These are phyloP conservation scores for Polydrusus tereticollis DNA, from an alignment of 2,888 invertebrate genomes.

Conservation along the genomic window DNA sequence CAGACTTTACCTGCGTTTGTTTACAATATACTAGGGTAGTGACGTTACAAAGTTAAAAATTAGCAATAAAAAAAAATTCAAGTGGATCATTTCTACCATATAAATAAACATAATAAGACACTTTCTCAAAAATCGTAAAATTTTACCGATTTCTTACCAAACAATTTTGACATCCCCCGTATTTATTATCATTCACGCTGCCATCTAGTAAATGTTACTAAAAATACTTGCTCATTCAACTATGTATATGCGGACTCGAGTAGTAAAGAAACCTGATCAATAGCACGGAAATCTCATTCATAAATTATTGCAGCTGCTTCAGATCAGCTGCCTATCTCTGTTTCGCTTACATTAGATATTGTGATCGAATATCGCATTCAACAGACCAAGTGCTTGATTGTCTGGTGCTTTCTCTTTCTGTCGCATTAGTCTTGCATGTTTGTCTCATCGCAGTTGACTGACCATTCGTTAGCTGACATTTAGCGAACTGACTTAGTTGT, in stretches of 20 bases:
- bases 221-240: neutral
- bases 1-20: too few relatives aligned
- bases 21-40: too few relatives aligned
- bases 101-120: too few relatives aligned
- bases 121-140: too few relatives aligned
- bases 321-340: neutral
- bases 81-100: too few relatives aligned
- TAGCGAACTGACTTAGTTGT: neutral
- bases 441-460: neutral
- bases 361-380: neutral
- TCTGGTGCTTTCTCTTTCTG: neutral
- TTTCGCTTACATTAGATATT: neutral
- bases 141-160: too few relatives aligned
- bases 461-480: neutral
- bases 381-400: too few relatives aligned
- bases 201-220: neutral
- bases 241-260: neutral
- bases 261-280: conserved; percentile 1
- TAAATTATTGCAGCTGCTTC: neutral
- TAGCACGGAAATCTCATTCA: neutral
- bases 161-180: neutral
- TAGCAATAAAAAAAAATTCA: too few relatives aligned
- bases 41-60: too few relatives aligned
- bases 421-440: neutral
- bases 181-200: neutral